Evolutionary conservation across 1,140 invertebrate genomes (phyloP).

Genomic region (Dicyema japonicum): DNA sequence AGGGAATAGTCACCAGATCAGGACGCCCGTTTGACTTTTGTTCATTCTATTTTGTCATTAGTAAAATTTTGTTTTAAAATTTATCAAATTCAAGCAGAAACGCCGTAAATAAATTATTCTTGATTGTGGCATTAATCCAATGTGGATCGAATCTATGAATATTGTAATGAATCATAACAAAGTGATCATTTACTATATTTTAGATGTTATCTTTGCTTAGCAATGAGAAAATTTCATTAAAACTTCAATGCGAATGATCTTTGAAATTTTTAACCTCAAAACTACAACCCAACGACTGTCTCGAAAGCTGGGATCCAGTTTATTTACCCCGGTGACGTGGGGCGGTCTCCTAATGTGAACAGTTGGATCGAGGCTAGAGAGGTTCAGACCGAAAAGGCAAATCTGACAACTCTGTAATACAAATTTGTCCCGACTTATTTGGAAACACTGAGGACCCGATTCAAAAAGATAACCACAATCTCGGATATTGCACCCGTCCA

Average conservation of each 20-base stretch:
- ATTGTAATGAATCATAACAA: constrained; percentile 30
- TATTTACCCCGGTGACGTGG: constrained; percentile 6
- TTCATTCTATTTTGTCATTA: too few species aligned
- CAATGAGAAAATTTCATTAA: constrained; percentile 1
- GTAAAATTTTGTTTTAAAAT: too few species aligned
- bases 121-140: constrained; percentile 83
- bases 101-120: constrained; percentile 78
- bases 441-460: constrained; percentile 45
- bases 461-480: constrained; percentile 72
- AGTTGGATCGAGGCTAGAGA: not conserved
- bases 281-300: constrained; percentile 20
- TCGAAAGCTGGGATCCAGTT: constrained; percentile 42
- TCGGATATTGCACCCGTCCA: constrained; percentile 64
- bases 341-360: not conserved
- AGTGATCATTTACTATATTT: constrained; percentile 18
- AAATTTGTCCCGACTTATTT: constrained; percentile 67
- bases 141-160: constrained; percentile 88
- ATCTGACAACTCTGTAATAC: constrained; percentile 20
- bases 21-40: too few species aligned
- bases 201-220: constrained; percentile 47
- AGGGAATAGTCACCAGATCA: too few species aligned
- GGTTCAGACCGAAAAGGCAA: not conserved
- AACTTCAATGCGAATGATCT: not conserved
- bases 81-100: too few species aligned
- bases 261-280: constrained; percentile 1